Conservation (phyloP, 2,888 invertebrate genomes). For the Drosophila maculinotata region DNA sequence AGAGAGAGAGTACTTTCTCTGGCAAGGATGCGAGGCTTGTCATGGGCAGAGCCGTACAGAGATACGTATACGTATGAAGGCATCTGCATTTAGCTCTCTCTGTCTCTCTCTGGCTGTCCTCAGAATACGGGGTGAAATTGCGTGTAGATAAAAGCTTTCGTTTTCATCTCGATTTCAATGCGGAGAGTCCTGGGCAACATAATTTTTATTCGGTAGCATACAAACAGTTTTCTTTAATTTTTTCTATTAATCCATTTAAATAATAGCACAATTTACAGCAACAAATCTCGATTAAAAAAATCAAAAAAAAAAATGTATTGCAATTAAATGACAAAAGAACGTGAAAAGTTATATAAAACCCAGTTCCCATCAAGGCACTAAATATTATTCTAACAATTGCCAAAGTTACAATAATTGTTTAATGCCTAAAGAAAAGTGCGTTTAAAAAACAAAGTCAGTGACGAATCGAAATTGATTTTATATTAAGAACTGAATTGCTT, state of each 20-base stretch:
- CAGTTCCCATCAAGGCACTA: conserved; percentile 20
- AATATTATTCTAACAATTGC: conserved; percentile 39
- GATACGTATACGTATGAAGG: conserved; percentile 11
- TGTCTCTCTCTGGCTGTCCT: conserved; percentile 26
- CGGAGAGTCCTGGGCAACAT: conserved; percentile 80
- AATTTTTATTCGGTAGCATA: conserved; percentile 78
- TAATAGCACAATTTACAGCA: conserved; percentile 46
- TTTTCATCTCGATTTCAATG: conserved; percentile 74
- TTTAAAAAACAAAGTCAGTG: conserved; percentile 43
- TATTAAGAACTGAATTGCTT: conserved; percentile 6
- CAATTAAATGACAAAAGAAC: conserved; percentile 26
- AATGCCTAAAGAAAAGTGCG: conserved; percentile 52
- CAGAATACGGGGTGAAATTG: conserved; percentile 52
- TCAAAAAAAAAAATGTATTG: conserved; percentile 23
- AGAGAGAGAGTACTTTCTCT: conserved; percentile 42
- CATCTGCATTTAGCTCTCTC: conserved; percentile 40
- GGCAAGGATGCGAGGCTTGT: conserved; percentile 10
- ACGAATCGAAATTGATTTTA: conserved; percentile 17
- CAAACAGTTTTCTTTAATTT: conserved; percentile 75
- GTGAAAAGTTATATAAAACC: conserved; percentile 58
- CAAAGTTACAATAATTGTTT: conserved; percentile 49
- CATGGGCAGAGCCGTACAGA: conserved; percentile 21
- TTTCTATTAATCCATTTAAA: conserved; percentile 61
- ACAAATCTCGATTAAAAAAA: conserved; percentile 39
- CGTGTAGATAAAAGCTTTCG: conserved; percentile 75